Evolutionary conservation across 1,140 invertebrate genomes (phyloP).

Genomic region (Caenorhabditis inopinata): DNA sequence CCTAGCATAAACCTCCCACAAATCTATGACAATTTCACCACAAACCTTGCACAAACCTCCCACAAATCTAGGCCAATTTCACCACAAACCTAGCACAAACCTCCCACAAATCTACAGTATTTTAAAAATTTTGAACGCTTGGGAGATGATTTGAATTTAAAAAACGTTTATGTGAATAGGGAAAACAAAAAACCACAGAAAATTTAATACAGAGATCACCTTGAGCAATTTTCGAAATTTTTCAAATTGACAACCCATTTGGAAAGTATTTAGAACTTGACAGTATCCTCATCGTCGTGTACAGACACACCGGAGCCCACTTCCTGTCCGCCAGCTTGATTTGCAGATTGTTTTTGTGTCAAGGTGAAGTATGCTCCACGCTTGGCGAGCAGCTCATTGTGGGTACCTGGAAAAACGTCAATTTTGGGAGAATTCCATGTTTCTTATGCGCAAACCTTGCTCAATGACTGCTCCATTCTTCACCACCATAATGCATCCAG

Average conservation of each 20-base stretch:
- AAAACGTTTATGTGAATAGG: too few species aligned
- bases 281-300: constrained; percentile 11
- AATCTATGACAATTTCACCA: too few species aligned
- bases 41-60: too few species aligned
- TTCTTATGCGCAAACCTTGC: constrained; percentile 49
- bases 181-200: too few species aligned
- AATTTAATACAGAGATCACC: not conserved
- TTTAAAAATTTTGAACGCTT: too few species aligned
- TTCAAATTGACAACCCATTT: too few species aligned
- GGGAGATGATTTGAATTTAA: too few species aligned
- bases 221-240: too few species aligned
- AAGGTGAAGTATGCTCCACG: constrained; percentile 80
- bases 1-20: too few species aligned
- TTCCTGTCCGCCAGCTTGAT: not conserved
- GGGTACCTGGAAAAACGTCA: constrained; percentile 74
- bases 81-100: too few species aligned
- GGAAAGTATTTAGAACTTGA: not conserved
- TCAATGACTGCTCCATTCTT: constrained; percentile 67
- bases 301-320: not conserved
- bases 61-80: too few species aligned
- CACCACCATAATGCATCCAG: constrained; percentile 66
- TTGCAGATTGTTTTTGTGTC: constrained; percentile 45
- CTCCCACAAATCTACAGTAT: too few species aligned
- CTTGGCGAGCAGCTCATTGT: constrained; percentile 76
- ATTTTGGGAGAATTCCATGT: not conserved